A percentile compares a stretch with the other conserved stretches of the same genome.
phyloP scores from a whole-genome alignment of 2,888 invertebrate genomes.

The Coelopa pilipes region DNA sequence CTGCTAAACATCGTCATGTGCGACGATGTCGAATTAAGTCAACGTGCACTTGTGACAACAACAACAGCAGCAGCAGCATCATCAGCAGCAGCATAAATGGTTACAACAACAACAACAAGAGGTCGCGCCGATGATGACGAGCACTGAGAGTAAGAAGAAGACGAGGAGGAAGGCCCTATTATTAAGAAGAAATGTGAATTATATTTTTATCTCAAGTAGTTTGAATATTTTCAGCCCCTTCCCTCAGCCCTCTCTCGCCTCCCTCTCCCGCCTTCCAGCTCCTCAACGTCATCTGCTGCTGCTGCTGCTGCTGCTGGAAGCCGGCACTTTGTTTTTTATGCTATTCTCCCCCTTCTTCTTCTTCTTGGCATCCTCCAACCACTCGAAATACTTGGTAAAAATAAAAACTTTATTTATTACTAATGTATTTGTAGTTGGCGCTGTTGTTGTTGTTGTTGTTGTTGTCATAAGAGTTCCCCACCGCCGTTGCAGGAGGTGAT shows the following conservation, averaged over 20 bases:
- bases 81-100: no score
- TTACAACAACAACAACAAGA: background rate
- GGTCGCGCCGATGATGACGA: background rate
- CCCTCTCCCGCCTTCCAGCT: no score
- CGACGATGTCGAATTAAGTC: background rate
- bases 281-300: background rate
- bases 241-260: no score
- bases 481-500: conserved; percentile 26
- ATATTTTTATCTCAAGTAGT: conserved; percentile 10
- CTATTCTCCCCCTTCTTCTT: background rate
- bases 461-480: conserved; percentile 2
- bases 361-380: background rate
- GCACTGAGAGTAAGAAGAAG: background rate
- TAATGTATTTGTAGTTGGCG: background rate
- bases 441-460: background rate
- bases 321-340: background rate
- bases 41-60: background rate
- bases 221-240: background rate
- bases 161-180: background rate
- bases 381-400: no score
- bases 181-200: background rate
- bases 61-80: background rate
- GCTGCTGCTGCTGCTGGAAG: background rate
- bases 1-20: background rate
- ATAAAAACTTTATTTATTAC: no score